These are phyloP conservation scores for Mesochorus sp. DNA, from an alignment of 2,888 invertebrate genomes.

Conservation along the genomic window DNA sequence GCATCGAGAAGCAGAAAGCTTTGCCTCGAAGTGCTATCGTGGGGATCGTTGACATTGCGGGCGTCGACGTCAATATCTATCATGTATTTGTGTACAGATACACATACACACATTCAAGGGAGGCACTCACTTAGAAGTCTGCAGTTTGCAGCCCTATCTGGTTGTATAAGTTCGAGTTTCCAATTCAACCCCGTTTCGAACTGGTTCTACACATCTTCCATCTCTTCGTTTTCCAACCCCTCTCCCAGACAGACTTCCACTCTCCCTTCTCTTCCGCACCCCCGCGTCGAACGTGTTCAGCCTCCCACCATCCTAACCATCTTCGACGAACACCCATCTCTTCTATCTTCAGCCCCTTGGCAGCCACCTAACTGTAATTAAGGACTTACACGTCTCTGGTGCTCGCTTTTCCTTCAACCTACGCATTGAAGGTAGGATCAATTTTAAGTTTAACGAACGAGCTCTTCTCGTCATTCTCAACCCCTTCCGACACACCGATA, in stretches of 20 bases:
- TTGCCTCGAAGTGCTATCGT: not conserved
- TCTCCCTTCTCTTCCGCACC: not conserved
- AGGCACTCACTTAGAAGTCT: not conserved
- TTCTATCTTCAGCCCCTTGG: slow-evolving; percentile 32
- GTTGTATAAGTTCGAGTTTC: slow-evolving; percentile 8
- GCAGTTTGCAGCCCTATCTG: not conserved
- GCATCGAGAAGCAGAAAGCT: not conserved
- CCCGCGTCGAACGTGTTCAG: slow-evolving; percentile 36
- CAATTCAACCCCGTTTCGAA: slow-evolving; percentile 19
- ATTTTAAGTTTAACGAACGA: slow-evolving; percentile 78
- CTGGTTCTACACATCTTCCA: slow-evolving; percentile 15
- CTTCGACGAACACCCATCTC: slow-evolving; percentile 44
- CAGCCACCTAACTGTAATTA: slow-evolving; percentile 65
- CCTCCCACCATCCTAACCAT: slow-evolving; percentile 41
- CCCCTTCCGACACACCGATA: slow-evolving; percentile 4
- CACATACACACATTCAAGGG: not conserved
- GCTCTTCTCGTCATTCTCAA: slow-evolving; percentile 67
- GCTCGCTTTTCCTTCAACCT: slow-evolving; percentile 46
- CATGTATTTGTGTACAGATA: slow-evolving; percentile 1
- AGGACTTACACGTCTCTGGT: slow-evolving; percentile 61
- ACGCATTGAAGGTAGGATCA: slow-evolving; percentile 71
- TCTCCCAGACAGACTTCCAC: no score
- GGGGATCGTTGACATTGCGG: not conserved
- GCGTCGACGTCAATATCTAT: not conserved
- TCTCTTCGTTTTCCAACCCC: not conserved